Evolutionary conservation across 2,113 vertebrate genomes (phyloP).

Genomic region (Phyllopteryx taeniolatus): DNA sequence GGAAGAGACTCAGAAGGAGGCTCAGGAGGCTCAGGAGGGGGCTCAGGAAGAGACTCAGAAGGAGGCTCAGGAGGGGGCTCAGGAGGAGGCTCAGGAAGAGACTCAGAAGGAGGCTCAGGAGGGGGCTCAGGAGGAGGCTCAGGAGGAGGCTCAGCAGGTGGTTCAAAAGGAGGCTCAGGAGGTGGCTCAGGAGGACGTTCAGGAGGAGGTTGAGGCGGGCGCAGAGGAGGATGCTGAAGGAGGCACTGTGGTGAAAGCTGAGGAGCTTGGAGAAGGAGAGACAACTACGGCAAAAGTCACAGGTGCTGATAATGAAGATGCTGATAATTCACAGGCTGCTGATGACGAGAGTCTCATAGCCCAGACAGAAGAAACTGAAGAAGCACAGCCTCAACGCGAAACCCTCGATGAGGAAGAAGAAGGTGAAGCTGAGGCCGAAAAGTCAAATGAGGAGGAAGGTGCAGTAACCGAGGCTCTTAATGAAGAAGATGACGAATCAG

Average conservation of each 20-base stretch:
- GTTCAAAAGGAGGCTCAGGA: not conserved
- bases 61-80: not conserved
- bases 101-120: not conserved
- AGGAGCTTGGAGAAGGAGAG: conserved; percentile 34
- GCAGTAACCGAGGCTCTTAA: conserved; percentile 8
- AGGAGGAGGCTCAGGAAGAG: not conserved
- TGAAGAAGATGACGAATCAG: conserved; percentile 25
- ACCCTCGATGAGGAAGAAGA: conserved; percentile 14
- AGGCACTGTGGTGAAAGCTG: conserved; percentile 22
- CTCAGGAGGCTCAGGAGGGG: not conserved
- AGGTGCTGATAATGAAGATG: conserved; percentile 12
- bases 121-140: not conserved
- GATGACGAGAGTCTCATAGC: conserved; percentile 24
- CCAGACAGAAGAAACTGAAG: conserved; percentile 20
- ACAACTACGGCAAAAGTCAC: not conserved
- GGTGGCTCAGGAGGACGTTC: not conserved
- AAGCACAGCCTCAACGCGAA: conserved; percentile 13
- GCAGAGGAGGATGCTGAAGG: not conserved
- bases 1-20: not conserved
- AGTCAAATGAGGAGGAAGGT: conserved; percentile 18
- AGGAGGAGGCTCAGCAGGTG: not conserved
- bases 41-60: not conserved
- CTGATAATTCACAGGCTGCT: not conserved
- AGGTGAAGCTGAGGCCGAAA: conserved; percentile 14
- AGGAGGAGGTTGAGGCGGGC: not conserved